phyloP scores from a whole-genome alignment of 2,888 invertebrate genomes.

The Dasypogon diadema region DNA sequence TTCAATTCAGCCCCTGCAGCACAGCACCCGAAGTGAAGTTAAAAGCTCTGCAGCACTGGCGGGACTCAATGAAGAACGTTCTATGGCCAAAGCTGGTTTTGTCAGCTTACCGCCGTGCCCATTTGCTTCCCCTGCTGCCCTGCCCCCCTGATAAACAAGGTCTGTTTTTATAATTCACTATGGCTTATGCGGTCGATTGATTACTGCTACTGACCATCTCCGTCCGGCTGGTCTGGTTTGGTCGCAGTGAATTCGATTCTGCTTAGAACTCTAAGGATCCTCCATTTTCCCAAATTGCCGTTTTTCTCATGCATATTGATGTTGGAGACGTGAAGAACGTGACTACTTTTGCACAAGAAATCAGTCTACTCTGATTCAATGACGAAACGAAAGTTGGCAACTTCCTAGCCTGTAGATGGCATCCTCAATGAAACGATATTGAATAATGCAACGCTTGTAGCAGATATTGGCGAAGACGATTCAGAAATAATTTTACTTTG shows the following conservation, averaged over 20 bases:
- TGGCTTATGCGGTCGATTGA: constrained; percentile 27
- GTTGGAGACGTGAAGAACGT: too few species aligned
- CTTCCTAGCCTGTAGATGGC: too few species aligned
- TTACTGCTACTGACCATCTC: constrained; percentile 23
- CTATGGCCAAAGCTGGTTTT: neutral
- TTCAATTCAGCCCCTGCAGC: too few species aligned
- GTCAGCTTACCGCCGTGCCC: neutral
- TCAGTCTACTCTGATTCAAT: too few species aligned
- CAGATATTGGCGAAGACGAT: neutral
- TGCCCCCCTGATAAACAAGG: neutral
- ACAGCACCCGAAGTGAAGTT: neutral
- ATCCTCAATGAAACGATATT: neutral
- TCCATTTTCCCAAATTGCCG: too few species aligned
- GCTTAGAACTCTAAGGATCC: too few species aligned
- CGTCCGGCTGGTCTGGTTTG: neutral
- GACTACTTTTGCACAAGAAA: too few species aligned
- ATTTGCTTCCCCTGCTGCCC: neutral
- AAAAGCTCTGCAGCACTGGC: too few species aligned
- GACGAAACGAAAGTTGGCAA: too few species aligned
- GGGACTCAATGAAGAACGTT: neutral
- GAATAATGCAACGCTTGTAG: too few species aligned
- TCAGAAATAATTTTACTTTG: neutral
- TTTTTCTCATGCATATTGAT: too few species aligned
- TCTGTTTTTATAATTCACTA: neutral
- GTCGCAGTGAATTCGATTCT: too few species aligned